Evolutionary conservation across 1,140 invertebrate species (phyloP), one percentile per base, ranked within the genome.

Genomic region (Epicauta chinensis): DNA sequence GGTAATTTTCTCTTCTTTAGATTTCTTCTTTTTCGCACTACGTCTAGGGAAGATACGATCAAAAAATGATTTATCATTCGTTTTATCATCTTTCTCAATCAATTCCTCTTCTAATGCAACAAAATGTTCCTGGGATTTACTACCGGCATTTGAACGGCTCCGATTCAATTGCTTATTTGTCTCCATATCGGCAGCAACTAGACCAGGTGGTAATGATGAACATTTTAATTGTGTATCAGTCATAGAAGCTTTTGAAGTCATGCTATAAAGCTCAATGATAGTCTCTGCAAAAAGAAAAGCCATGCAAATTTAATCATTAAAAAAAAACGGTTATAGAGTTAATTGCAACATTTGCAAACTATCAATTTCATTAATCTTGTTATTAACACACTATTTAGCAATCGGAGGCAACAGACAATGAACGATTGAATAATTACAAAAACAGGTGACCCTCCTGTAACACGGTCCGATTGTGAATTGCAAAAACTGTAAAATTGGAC

Each of bases 151-250:
- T n/a, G 69, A 72, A 13, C 58, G 63, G 56, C 70, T 73, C 10
- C 71, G 64, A 56, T 71, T 77, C 17, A 79, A 64, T 62, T n/a
- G n/a, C n/a, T 77, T 76, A 17, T 68, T 71, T 6, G 70, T 69
- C 11, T 34, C 32, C 10, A n/a, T 12, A 64, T 71, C 38, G 66
- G 72, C 12, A 66, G 71, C 29, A 14, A 76, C 76, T 45, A 78
- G 71, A 39, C 81, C 81, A 14, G 80, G 80, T 38, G 82, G 82
- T 31, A 85, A 67, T 48, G 82, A 84, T 16, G 80, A 80, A 30
- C 81, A 83, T 71, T 84, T 84, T 50, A 77, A 62, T 71, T 79
- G 80, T 6, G 71, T 70, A 62, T 79, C 75, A 55, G 71, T 76
- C 46, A 66, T 65, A 58, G 68, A 47, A 31, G 49, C 51, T 46